phyloP scores from a whole-genome alignment of 35 echinoderm and acorn worm species.

The Strongylocentrotus purpuratus region DNA sequence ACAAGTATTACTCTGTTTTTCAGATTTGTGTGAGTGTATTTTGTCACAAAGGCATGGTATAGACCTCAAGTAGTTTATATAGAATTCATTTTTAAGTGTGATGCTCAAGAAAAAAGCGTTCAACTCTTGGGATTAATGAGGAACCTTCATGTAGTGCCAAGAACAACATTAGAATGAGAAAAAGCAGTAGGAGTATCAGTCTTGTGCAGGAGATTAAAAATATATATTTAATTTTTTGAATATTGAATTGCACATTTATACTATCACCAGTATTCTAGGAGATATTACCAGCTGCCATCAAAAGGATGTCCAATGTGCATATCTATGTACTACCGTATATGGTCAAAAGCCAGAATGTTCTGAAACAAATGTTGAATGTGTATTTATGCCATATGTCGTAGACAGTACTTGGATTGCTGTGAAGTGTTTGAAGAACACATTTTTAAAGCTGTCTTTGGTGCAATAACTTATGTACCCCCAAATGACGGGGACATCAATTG shows the following conservation, averaged over 20 bases:
- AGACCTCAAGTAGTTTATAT: not conserved
- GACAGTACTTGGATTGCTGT: not conserved
- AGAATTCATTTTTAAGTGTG: not conserved
- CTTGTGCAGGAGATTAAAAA: not conserved
- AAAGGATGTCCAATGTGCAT: not conserved
- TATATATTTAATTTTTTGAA: not conserved
- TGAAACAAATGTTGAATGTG: not conserved
- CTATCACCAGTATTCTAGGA: slow-evolving; percentile 1
- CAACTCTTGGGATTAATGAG: not conserved
- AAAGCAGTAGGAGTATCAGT: not conserved
- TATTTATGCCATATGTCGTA: not conserved
- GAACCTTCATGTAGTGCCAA: not conserved
- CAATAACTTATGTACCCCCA: not conserved
- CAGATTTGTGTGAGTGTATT: not conserved
- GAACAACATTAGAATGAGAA: not conserved
- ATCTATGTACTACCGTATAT: not conserved
- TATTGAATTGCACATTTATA: not conserved
- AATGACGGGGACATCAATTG: not conserved
- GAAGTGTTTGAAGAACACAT: not conserved
- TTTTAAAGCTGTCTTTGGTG: not conserved
- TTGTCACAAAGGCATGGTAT: not conserved
- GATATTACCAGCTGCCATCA: not conserved
- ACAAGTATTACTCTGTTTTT: not conserved
- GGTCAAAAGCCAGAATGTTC: not conserved
- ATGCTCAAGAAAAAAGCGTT: not conserved